phyloP scores from a whole-genome alignment of 2,888 invertebrate genomes.

The Microdon myrmicae region DNA sequence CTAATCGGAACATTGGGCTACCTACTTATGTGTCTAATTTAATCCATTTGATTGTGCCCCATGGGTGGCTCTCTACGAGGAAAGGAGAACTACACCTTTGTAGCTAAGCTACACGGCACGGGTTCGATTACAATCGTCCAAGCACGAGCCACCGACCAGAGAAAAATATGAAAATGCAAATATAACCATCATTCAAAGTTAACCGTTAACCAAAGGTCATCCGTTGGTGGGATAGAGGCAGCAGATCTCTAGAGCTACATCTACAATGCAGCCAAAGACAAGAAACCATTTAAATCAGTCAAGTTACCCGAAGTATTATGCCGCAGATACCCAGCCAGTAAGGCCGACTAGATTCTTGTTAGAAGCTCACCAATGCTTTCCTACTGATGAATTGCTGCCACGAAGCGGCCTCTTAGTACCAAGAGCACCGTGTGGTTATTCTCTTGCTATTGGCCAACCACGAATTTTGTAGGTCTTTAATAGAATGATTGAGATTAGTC shows the following conservation, averaged over 20 bases:
- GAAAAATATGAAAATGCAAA: constrained; percentile 41
- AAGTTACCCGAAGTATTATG: constrained; percentile 43
- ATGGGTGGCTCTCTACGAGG: not conserved
- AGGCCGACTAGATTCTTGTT: constrained; percentile 34
- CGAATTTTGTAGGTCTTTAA: constrained; percentile 20
- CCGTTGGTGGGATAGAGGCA: constrained; percentile 31
- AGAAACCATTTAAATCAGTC: constrained; percentile 44
- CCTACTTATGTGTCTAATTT: constrained; percentile 48
- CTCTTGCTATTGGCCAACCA: constrained; percentile 3
- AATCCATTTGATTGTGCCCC: too few species aligned
- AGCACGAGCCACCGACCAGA: too few species aligned
- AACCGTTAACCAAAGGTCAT: constrained; percentile 50
- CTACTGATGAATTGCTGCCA: constrained; percentile 46
- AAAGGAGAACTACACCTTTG: constrained; percentile 1
- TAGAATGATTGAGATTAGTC: constrained; percentile 43
- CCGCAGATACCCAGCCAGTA: constrained; percentile 6
- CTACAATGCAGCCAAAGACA: constrained; percentile 15
- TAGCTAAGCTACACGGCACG: not conserved
- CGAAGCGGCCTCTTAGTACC: constrained; percentile 5
- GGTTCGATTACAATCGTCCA: too few species aligned
- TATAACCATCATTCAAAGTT: constrained; percentile 47
- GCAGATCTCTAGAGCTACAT: not conserved
- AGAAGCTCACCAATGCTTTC: constrained; percentile 51
- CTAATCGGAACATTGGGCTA: constrained; percentile 39
- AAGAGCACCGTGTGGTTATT: constrained; percentile 8